Base-by-base conservation (phyloP, 2,888 invertebrate species). In the Psylliodes chrysocephalus region DNA sequence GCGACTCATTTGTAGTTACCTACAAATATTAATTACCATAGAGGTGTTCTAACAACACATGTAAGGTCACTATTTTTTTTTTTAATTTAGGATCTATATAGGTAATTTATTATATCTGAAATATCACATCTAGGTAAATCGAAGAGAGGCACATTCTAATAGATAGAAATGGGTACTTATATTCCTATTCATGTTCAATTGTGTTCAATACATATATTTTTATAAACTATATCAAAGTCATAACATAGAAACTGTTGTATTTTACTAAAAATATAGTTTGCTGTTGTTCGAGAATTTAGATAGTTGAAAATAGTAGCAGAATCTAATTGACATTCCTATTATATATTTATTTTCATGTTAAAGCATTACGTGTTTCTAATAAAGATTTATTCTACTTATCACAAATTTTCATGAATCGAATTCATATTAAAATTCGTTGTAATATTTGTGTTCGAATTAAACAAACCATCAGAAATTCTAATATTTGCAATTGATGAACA, bases 141-240 rank as follows among this genome's bases (percentile, higher is more conserved):
- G 7, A 38, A 40, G 18, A 42, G 42, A 54, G 54, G 54, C 54
- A 54, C 53, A 18, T 30, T 53, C 42, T 54, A 54, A 42, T 25
- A 42, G 19, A 40, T n/a, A 17, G 14, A 14, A 19, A 42, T 12
- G 22, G 14, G 54, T 25, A 42, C 54, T 25, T 17, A 25, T 28
- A 54, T 28, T n/a, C 22, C 22, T 53, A 46, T 8, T 38, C 38
- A n/a, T 10, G 10, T 7, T 33, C 10, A 10, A n/a, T 33, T 2
- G 14, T 14, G 4, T 46, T 17, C n/a, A 22, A 22, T 19, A 8
- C n/a, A 44, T 22, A 46, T 14, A 12, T 17, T 22, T n/a, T 4
- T 46, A 46, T 46, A 46, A 46, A 46, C 46, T 46, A 46, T 22
- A 12, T 46, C 46, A 46, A 46, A 46, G 22, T 46, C 22, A 14